Evolutionary conservation across 2,113 vertebrate genomes (phyloP), one percentile per base, ranked within the genome.

Genomic region (Bombycilla garrulus): DNA sequence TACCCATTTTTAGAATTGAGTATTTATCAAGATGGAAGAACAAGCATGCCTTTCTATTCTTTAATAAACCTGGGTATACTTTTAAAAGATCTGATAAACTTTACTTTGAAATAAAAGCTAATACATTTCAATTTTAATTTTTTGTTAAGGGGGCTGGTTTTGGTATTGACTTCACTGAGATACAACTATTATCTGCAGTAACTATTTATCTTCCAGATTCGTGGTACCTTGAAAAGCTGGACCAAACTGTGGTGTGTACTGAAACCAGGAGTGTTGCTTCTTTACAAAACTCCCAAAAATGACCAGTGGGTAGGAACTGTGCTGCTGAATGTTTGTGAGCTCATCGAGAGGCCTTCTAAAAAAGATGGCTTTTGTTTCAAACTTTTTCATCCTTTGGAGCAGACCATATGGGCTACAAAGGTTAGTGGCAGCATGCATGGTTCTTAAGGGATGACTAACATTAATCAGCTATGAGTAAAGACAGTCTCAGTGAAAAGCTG

Each of bases 331-430:
- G 99, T 99, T 93, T 99, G 99, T 90, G 99, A 99, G 97, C 99
- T 99, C 96, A 99, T 99, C 76, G 99, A 99, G 95, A 98, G 99
- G 85, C 99, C 99, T 73, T 99, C 99, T 74, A 99, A 99, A 97
- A 99, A 99, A 92, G 99, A 99, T 88, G 99, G 99, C 76, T 99
- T 99, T 98, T 99, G 99, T 98, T 99, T 99, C 97, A 99, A 99
- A 96, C 99, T 99, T 83, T 99, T 99, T 94, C 99, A 99, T 97
- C 99, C 99, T 24, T 98, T 99, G 97, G 99, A 99, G 64, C 99
- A 99, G 90, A 99, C 99, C 91, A 99, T 99, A 98, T 99, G 99
- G 99, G 99, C 99, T 58, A 99, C 99, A 91, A 99, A 99, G 99
- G 99, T 99, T 97, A 96, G 97, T 97, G 82, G 94, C 64, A 64